Base-by-base conservation (phyloP, 2,113 vertebrate genomes). In the Tachysurus fulvidraco region DNA sequence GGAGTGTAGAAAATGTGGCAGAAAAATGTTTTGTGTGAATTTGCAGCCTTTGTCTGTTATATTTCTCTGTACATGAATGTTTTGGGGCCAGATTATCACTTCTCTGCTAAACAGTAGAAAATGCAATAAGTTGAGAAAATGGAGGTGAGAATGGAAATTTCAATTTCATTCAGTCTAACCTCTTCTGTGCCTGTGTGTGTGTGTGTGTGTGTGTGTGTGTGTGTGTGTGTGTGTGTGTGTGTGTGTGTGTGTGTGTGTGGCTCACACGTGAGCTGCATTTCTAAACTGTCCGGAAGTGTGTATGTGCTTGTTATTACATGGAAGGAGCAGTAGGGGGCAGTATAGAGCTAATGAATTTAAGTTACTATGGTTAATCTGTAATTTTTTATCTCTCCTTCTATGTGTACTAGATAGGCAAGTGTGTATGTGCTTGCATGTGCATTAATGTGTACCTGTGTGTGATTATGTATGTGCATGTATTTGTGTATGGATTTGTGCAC, bases 341-440 rank as follows among this genome's bases (percentile, higher is more conserved):
- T 87, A 83, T 57, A 87, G 59, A 55, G 71, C 71, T 65, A 30
- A 78, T 62, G 11, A 60, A 73, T 54, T n/a, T 23, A 78, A 41
- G 36, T 9, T 6, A 6, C 21, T 76, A 13, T 64, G 23, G 5
- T 13, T 23, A 21, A 76, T 52, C 57, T 64, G 59, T 54, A 30
- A 65, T 78, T 50, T 65, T 17, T 6, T 4, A 60, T 36, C n/a
- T 79, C 23, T 52, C 64, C 41, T 55, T 77, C 25, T 62, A 2
- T 8, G 71, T 60, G 16, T 79, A 16, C 6, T 78, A 50, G 25
- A 54, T 17, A 54, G 74, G 12, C 23, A 77, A 28, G 46, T 7
- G 74, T 52, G 23, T 50, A 11, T 50, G 44, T 74, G 44, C 50
- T 19, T 74, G 44, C 46, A 41, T 46, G 67, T 41, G 67, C 19